Base-by-base conservation (phyloP, 2,113 vertebrate species). In the Albula goreensis region DNA sequence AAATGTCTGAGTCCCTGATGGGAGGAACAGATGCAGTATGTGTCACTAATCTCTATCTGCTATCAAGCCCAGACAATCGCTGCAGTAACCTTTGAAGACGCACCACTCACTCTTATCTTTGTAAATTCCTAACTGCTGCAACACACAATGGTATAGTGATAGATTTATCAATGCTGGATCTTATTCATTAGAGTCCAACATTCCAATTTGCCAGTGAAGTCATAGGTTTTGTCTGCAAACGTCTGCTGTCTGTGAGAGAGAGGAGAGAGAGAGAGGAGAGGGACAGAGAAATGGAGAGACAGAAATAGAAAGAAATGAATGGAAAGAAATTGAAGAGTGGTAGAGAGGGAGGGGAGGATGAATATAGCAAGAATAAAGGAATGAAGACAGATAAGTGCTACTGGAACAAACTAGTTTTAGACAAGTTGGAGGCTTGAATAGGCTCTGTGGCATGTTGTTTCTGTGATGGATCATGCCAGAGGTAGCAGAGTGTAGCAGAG, bases 131-230 rank as follows among this genome's bases (percentile, higher is more conserved):
- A 53, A 82, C 80, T 78, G 81, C 25, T 78, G 10, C 8, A 25
- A 81, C 50, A 63, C 50, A 74, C 84, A 84, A 78, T 66, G 85
- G 87, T 84, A 11, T 41, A 63, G 79, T 83, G 84, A 85, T 60
- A 81, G 84, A 51, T 56, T 11, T 83, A 78, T 83, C 81, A 81
- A 70, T 50, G 56, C 31, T 49, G 31, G 66, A 86, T 82, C 53
- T 9, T 63, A 52, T 86, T 86, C 52, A 53, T 83, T 17, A 8
- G 78, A 49, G 53, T 77, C n/a, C 15, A 57, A 52, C 70, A 31
- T 74, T 74, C 70, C 70, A 31, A 8, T 31, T 0, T 1, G 2
- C n/a, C 8, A 74, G n/a, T 74, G 70, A 74, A n/a, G 70, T 74
- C 70, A 74, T 22, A 17, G 70, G 70, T n/a, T 56, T 7, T 74